A percentile compares a stretch with the other conserved stretches of the same genome.
Conservation (phyloP, 2,888 invertebrate genomes). For the Xestobium rufovillosum region DNA sequence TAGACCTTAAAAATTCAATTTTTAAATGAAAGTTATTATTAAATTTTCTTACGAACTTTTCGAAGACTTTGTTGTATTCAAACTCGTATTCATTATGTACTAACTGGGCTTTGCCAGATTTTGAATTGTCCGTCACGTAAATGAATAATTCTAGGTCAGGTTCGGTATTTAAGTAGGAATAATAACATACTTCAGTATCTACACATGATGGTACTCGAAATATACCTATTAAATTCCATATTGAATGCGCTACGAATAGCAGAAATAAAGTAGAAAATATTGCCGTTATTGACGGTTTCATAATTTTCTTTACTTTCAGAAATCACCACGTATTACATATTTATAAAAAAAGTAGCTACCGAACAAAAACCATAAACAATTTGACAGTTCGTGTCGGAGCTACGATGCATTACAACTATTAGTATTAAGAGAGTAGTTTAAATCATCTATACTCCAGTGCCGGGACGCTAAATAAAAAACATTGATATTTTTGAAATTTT, state of each 20-base stretch:
- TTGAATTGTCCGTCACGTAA: constrained; percentile 56
- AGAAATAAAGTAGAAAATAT: constrained; percentile 58
- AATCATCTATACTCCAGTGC: too few species aligned
- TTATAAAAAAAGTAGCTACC: too few species aligned
- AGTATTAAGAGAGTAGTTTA: too few species aligned
- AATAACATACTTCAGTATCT: constrained; percentile 56
- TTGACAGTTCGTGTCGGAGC: too few species aligned
- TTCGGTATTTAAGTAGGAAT: constrained; percentile 59
- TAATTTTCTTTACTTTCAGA: too few species aligned
- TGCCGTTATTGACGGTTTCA: constrained; percentile 51
- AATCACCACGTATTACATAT: too few species aligned
- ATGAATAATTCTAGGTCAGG: constrained; percentile 64
- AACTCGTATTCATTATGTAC: constrained; percentile 57
- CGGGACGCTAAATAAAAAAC: too few species aligned
- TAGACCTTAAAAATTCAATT: constrained; percentile 47
- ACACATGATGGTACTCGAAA: constrained; percentile 65
- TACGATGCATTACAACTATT: too few species aligned
- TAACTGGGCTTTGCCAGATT: constrained; percentile 50
- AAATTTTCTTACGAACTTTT: constrained; percentile 41
- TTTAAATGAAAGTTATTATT: constrained; percentile 3
- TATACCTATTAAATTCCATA: constrained; percentile 67
- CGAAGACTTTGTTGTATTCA: constrained; percentile 53
- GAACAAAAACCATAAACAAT: too few species aligned
- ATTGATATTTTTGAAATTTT: too few species aligned
- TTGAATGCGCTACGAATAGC: constrained; percentile 63